Evolutionary conservation across 2,797 vertebrate species (phyloP), one percentile per base, ranked within the genome.

Genomic region (Sarcophilus harrisii): DNA sequence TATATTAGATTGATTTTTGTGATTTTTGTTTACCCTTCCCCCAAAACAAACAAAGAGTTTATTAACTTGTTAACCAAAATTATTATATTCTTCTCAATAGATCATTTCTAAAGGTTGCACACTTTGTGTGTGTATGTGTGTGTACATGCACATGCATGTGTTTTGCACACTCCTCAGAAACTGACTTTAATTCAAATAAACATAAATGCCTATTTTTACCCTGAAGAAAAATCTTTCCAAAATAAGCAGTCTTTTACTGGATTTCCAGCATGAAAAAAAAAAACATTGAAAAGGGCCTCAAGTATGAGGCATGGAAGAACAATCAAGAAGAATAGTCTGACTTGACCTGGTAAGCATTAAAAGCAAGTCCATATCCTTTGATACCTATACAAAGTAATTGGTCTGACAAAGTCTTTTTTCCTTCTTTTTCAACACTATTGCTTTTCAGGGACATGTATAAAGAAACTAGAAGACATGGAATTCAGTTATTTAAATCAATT

Each of bases 141-240:
- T 58, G 21, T 58, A 18, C 24, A 38, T 38, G n/a, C 38, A 6
- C 38, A 21, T 66, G 11, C 57, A 1, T 94, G 57, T 93, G 91
- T 87, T 90, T 62, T 13, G 14, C 73, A 66, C 3, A 95, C 91
- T 93, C 3, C 91, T 94, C 32, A 55, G 14, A 93, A 95, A 91
- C 14, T 90, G 59, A 92, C 94, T 58, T 90, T 55, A 95, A 94
- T 94, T 1, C 87, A 14, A 57, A 93, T 90, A 28, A 58, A 95
- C 4, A 87, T 4, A 96, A 97, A 91, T 66, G 21, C 18, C 45
- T 1, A 95, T 90, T 73, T 81, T 81, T 16, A 6, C n/a, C n/a
- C 16, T 45, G 4, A 28, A 93, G 93, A 81, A 91, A 93, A 89
- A 66, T 57, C 11, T 28, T 11, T 13, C 94, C 92, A 94, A 62